Conservation (phyloP, 2,888 invertebrate genomes). For the Eurytoma californica region DNA sequence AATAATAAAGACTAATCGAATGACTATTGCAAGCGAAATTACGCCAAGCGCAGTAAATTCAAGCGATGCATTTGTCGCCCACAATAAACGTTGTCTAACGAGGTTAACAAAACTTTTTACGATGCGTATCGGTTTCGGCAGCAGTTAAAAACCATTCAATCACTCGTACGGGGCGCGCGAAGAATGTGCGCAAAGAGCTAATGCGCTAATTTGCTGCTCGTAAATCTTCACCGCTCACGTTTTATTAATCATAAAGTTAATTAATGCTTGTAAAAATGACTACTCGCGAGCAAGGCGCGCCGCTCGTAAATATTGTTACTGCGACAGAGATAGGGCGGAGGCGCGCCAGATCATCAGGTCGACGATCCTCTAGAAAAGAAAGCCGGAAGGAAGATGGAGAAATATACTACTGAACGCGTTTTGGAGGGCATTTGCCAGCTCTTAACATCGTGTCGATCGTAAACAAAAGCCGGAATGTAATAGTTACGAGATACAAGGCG, state of each 20-base stretch:
- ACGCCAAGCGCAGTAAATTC: neutral
- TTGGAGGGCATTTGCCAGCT: conserved; percentile 8
- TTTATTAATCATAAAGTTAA: conserved; percentile 54
- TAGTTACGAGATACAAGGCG: conserved; percentile 71
- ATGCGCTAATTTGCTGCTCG: conserved; percentile 47
- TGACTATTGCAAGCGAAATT: neutral
- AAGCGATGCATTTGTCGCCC: too few species aligned
- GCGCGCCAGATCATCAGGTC: neutral
- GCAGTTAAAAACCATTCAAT: conserved; percentile 48
- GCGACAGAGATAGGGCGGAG: neutral
- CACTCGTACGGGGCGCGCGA: neutral
- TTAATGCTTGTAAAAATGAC: conserved; percentile 52
- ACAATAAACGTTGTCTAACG: conserved; percentile 16
- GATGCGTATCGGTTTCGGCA: conserved; percentile 1
- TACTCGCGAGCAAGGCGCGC: conserved; percentile 27
- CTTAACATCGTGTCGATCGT: conserved; percentile 57
- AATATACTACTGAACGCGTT: neutral
- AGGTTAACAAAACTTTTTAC: conserved; percentile 46
- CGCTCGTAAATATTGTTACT: conserved; percentile 51
- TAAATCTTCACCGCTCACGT: conserved; percentile 47
- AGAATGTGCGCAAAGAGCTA: neutral
- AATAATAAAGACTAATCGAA: neutral
- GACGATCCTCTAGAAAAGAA: conserved; percentile 8
- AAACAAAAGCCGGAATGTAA: conserved; percentile 71
- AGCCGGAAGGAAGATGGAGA: neutral